A percentile compares a stretch with the other conserved stretches of the same genome.
These are phyloP conservation scores for Oncorhynchus keta DNA, from an alignment of 2,113 vertebrate species.

Conservation along the genomic window DNA sequence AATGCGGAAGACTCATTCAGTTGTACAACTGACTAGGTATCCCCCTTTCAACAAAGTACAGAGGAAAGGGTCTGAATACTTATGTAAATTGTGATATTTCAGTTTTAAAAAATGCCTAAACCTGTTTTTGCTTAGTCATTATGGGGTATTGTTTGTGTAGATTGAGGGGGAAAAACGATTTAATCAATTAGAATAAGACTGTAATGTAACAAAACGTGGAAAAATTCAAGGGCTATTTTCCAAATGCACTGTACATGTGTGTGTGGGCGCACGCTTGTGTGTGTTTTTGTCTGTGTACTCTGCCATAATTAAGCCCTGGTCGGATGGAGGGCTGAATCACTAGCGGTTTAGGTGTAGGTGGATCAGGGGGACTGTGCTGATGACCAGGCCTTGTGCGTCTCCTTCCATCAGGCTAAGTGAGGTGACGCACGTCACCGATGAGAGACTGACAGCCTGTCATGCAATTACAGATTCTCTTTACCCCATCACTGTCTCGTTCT, in stretches of 20 bases:
- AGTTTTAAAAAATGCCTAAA: too few relatives aligned
- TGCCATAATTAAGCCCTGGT: constrained; percentile 31
- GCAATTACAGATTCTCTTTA: constrained; percentile 46
- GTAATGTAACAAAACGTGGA: too few relatives aligned
- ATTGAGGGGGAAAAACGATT: too few relatives aligned
- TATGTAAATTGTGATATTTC: too few relatives aligned
- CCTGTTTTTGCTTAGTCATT: too few relatives aligned
- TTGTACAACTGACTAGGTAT: too few relatives aligned
- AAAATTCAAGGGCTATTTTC: too few relatives aligned
- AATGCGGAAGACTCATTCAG: too few relatives aligned
- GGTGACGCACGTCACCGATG: constrained; percentile 37
- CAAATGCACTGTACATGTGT: background rate
- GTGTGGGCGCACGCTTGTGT: background rate
- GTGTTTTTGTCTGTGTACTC: background rate
- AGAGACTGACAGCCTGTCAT: constrained; percentile 35
- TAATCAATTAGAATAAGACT: too few relatives aligned
- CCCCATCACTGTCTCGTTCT: background rate
- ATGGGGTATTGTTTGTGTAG: too few relatives aligned
- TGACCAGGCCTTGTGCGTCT: constrained; percentile 1
- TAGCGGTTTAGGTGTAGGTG: background rate
- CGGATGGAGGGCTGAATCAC: constrained; percentile 34
- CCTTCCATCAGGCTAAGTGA: constrained; percentile 27
- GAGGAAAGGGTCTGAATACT: too few relatives aligned
- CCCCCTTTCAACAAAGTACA: too few relatives aligned
- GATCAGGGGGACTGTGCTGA: background rate